Evolutionary conservation across 2,113 vertebrate species (phyloP), one percentile per base, ranked within the genome.

Genomic region (Poeciliopsis turrubarensis): DNA sequence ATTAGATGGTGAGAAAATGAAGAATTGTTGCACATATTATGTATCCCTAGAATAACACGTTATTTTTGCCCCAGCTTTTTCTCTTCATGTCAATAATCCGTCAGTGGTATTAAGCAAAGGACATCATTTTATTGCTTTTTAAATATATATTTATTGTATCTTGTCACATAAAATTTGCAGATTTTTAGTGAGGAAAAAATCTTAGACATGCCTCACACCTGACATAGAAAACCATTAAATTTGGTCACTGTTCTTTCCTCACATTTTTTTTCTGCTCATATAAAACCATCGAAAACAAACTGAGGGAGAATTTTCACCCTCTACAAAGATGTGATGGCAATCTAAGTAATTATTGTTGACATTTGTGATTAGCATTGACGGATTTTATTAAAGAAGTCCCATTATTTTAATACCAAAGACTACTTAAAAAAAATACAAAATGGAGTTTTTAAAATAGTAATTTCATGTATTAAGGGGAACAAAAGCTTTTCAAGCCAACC

Each of bases 61-160:
- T 70, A 83, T 83, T 75, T 85, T 47, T 70, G 61, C 13, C 31
- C 26, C 32, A 15, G 54, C 51, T 25, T 75, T 12, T 70, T 51
- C 60, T 57, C 66, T 27, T 69, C 25, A 27, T 76, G 72, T 79
- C 79, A 73, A 65, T 80, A 73, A 78, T 80, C 79, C 72, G 76
- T 83, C 77, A 73, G 37, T 19, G 34, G 47, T 68, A 15, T 71
- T 60, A 77, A 72, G 17, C 26, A 75, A 32, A 68, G 44, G 68
- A 77, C 31, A 76, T 71, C 0, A 60, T 63, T 69, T 80, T 54
- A 25, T 72, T 41, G 64, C 44, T 73, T 9, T 30, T 61, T 60
- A 47, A 73, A 78, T 68, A 51, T 61, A 47, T 26, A 25, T 66
- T 37, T 32, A n/a, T 65, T 60, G 70, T 31, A 61, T 64, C 29